Percentiles rank a stretch among this genome's conserved stretches.
Evolutionary conservation across 2,113 vertebrate genomes (phyloP).

Genomic region (Elgaria multicarinata): DNA sequence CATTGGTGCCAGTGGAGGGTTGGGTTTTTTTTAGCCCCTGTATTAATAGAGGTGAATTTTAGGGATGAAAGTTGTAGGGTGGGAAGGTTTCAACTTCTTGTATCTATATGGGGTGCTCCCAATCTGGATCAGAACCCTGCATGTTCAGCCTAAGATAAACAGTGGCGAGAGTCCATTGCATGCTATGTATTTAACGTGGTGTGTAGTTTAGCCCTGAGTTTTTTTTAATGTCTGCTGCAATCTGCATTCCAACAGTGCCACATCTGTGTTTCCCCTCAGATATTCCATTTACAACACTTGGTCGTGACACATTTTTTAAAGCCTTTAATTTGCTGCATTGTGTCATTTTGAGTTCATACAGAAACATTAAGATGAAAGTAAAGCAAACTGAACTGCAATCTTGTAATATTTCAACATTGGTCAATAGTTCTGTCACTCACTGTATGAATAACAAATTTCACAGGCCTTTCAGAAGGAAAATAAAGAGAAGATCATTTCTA

Average conservation of each 20-base stretch:
- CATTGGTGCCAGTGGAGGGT: too few relatives aligned
- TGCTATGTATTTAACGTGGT: too few relatives aligned
- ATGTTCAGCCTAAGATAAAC: too few relatives aligned
- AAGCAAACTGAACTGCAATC: background rate
- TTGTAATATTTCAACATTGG: background rate
- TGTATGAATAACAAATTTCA: conserved; percentile 39
- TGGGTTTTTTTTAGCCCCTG: too few relatives aligned
- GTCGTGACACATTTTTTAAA: background rate
- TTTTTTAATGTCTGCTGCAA: background rate
- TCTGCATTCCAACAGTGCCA: background rate
- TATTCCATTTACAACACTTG: background rate
- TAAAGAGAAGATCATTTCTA: conserved; percentile 40
- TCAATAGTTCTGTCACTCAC: conserved; percentile 39
- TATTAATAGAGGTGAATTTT: too few relatives aligned
- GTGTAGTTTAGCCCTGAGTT: background rate
- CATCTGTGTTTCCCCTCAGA: background rate
- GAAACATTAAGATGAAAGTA: conserved; percentile 24
- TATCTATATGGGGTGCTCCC: too few relatives aligned
- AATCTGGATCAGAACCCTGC: too few relatives aligned
- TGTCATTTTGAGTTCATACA: conserved; percentile 1
- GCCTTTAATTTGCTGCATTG: conserved; percentile 1
- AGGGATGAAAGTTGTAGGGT: too few relatives aligned
- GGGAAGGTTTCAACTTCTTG: too few relatives aligned
- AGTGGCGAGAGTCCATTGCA: too few relatives aligned
- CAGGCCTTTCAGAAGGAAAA: conserved; percentile 26